Conservation (phyloP, 1,140 invertebrate genomes). For the Zaprionus ghesquierei region DNA sequence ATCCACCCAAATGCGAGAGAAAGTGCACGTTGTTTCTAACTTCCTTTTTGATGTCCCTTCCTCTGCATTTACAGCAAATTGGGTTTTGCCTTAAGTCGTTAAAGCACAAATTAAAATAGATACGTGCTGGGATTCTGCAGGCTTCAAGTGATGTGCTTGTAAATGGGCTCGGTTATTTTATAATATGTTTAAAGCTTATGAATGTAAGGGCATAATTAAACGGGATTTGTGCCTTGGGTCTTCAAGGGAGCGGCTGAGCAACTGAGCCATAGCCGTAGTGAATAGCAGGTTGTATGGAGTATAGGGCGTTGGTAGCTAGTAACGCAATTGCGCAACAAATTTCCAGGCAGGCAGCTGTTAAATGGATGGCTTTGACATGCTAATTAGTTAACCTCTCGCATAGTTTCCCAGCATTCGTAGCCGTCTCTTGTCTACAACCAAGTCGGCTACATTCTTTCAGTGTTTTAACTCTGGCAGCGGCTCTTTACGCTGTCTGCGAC, state of each 20-base stretch:
- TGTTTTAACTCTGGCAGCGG: not conserved
- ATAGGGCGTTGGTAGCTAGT: not conserved
- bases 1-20: not conserved
- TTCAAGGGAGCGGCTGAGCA: not conserved
- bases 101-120: slow-evolving; percentile 67
- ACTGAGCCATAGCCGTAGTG: not conserved
- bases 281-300: not conserved
- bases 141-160: slow-evolving; percentile 25
- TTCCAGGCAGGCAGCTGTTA: slow-evolving; percentile 34
- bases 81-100: slow-evolving; percentile 52
- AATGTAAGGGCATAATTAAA: slow-evolving; percentile 67
- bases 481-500: not conserved
- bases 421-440: slow-evolving; percentile 5
- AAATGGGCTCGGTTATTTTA: slow-evolving; percentile 38
- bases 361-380: slow-evolving; percentile 75
- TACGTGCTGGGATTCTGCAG: slow-evolving; percentile 19
- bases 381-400: slow-evolving; percentile 70
- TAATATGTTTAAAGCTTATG: slow-evolving; percentile 56
- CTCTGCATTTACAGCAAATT: slow-evolving; percentile 56
- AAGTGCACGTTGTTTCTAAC: not conserved
- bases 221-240: slow-evolving; percentile 60
- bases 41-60: slow-evolving; percentile 11
- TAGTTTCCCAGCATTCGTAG: slow-evolving; percentile 4
- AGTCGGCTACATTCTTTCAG: slow-evolving; percentile 19
- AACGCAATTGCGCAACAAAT: slow-evolving; percentile 25